These are phyloP conservation scores for Caranx ignobilis DNA, from an alignment of 2,113 vertebrate genomes.

Conservation along the genomic window DNA sequence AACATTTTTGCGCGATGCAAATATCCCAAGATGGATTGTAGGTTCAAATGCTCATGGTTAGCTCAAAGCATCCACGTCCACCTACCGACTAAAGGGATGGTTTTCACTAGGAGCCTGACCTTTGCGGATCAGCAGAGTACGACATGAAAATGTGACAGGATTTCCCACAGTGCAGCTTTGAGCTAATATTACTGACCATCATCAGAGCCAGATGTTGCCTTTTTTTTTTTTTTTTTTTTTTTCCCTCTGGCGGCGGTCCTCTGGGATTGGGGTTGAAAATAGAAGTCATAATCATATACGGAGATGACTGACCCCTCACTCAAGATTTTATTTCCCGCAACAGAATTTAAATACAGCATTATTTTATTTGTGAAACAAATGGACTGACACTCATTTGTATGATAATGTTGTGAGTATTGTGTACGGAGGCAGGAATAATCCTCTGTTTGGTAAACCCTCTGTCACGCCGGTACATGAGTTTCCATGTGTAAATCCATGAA, in stretches of 20 bases:
- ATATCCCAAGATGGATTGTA: neutral
- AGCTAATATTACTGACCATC: slow-evolving; percentile 37
- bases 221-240: neutral
- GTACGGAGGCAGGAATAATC: neutral
- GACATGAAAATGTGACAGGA: slow-evolving; percentile 31
- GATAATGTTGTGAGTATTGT: neutral
- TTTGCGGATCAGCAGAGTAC: slow-evolving; percentile 21
- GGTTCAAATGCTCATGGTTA: neutral
- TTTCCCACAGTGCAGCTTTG: slow-evolving; percentile 57
- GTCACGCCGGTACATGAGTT: neutral
- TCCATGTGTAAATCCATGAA: neutral
- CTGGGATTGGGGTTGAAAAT: slow-evolving; percentile 46
- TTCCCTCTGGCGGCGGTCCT: slow-evolving; percentile 3
- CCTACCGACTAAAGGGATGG: neutral
- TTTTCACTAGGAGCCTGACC: slow-evolving; percentile 6
- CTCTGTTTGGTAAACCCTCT: neutral
- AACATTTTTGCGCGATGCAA: no score
- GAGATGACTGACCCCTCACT: slow-evolving; percentile 9
- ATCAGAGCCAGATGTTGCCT: slow-evolving; percentile 50
- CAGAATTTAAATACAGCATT: neutral
- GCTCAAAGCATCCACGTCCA: neutral
- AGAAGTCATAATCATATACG: slow-evolving; percentile 33
- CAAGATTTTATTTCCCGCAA: slow-evolving; percentile 2
- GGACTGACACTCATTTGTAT: neutral
- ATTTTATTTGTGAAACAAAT: neutral